phyloP scores from a whole-genome alignment of 2,797 vertebrate species.

The Ceryle rudis region DNA sequence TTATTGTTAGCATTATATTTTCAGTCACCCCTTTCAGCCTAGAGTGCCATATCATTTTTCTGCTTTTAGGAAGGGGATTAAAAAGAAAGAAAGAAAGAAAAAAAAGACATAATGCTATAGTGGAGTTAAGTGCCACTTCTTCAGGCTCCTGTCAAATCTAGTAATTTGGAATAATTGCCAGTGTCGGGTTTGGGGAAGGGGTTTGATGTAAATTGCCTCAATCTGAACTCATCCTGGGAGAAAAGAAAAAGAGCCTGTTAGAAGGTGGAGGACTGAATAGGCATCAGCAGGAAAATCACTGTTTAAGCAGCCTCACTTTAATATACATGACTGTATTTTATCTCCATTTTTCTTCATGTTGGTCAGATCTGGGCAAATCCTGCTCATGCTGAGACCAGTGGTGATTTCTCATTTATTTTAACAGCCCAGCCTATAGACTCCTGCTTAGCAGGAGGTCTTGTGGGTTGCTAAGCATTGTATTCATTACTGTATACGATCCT shows the following conservation, averaged over 20 bases:
- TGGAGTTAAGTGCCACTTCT: conserved; percentile 73
- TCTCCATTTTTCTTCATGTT: background rate
- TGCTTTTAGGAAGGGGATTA: conserved; percentile 77
- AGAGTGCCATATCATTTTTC: conserved; percentile 70
- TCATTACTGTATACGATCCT: background rate
- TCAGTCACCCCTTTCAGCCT: conserved; percentile 60
- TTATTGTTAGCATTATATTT: conserved; percentile 73
- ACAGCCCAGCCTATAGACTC: conserved; percentile 46
- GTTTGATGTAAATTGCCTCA: conserved; percentile 1
- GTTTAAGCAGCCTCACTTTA: background rate
- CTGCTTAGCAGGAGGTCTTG: conserved; percentile 37
- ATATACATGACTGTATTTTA: background rate
- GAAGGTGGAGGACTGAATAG: background rate
- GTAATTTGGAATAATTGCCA: conserved; percentile 79
- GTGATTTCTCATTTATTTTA: conserved; percentile 61
- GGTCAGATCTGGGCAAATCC: conserved; percentile 5
- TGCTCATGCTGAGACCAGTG: background rate
- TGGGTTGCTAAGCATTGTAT: background rate
- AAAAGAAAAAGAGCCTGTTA: background rate
- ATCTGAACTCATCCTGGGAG: background rate
- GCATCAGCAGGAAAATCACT: background rate
- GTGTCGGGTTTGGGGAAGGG: conserved; percentile 68
- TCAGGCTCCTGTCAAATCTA: conserved; percentile 72
- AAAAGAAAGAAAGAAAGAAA: conserved; percentile 23
- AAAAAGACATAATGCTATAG: conserved; percentile 64